Conservation (phyloP, 2,113 vertebrate genomes). For the Gobius niger region DNA sequence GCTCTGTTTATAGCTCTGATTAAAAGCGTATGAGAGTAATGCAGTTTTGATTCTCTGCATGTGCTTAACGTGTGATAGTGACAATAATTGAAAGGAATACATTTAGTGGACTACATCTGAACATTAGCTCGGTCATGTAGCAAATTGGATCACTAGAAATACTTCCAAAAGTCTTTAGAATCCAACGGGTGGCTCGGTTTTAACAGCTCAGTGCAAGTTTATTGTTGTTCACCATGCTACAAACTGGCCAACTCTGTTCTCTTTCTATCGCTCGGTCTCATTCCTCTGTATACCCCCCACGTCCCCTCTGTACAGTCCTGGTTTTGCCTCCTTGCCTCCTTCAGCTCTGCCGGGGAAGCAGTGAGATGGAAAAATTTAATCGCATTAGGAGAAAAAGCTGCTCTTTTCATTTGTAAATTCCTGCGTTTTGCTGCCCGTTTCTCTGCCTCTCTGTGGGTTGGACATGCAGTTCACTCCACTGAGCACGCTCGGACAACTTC, state of each 20-base stretch:
- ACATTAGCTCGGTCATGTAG: too few species aligned
- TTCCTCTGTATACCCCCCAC: conserved; percentile 22
- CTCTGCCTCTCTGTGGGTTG: conserved; percentile 45
- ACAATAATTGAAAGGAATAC: too few species aligned
- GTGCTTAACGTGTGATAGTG: too few species aligned
- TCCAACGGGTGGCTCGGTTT: background rate
- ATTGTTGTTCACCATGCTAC: background rate
- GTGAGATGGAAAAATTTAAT: conserved; percentile 85
- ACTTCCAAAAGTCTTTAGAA: background rate
- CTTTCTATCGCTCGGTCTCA: background rate
- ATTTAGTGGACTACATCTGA: too few species aligned
- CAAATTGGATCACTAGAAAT: too few species aligned
- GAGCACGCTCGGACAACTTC: conserved; percentile 51
- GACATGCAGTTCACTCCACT: conserved; percentile 68
- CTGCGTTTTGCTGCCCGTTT: conserved; percentile 51
- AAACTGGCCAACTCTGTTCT: background rate
- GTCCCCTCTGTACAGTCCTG: conserved; percentile 55
- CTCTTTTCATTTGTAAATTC: conserved; percentile 84
- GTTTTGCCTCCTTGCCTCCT: conserved; percentile 64
- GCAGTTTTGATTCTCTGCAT: too few species aligned
- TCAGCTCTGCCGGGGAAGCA: conserved; percentile 69
- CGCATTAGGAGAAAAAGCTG: conserved; percentile 81
- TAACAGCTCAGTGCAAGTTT: background rate
- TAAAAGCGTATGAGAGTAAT: too few species aligned
- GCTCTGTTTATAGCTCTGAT: too few species aligned